Conservation (phyloP, 2,888 invertebrate genomes). For the Suillia variegata region DNA sequence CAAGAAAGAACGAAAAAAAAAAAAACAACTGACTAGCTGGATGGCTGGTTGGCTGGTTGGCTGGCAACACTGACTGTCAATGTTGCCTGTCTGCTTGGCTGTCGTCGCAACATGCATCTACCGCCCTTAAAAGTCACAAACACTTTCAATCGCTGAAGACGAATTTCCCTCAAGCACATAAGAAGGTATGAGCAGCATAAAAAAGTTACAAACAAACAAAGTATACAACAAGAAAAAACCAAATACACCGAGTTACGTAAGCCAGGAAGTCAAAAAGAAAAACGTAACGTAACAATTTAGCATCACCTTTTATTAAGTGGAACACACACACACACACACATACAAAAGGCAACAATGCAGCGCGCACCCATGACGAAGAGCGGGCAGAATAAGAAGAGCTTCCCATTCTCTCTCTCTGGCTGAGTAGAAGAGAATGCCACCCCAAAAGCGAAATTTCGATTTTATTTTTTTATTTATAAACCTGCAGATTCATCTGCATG, state of each 20-base stretch:
- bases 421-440: neutral
- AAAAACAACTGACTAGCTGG: no score
- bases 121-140: neutral
- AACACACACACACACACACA: no score
- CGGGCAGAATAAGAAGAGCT: neutral
- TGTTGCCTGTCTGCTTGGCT: no score
- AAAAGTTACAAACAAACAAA: neutral
- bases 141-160: neutral
- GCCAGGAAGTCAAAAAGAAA: neutral
- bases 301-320: conserved; percentile 6
- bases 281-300: conserved; percentile 3
- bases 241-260: neutral
- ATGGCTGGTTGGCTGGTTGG: no score
- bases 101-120: no score
- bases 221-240: no score
- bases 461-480: conserved; percentile 6
- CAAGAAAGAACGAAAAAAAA: neutral
- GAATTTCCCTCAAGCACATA: neutral
- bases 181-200: neutral
- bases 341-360: neutral
- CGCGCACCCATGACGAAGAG: neutral
- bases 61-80: no score
- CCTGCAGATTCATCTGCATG: conserved; percentile 1
- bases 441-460: neutral
- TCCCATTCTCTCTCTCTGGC: neutral